Base-by-base conservation (phyloP, 2,888 invertebrate species). In the Eudasyphora cyanicolor region DNA sequence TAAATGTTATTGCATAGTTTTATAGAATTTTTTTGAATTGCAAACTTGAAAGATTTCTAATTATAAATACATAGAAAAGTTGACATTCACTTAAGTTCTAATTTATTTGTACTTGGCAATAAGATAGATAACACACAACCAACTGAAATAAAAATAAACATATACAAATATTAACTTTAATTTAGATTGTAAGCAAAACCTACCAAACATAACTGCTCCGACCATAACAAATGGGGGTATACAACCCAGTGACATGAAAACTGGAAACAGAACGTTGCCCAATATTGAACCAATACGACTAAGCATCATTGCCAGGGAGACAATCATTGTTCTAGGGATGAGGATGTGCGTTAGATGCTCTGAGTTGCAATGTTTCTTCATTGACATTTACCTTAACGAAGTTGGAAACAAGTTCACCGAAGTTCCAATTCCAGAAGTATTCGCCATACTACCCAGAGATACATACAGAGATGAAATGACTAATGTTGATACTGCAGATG, bases 211-310 rank as follows among this genome's bases (percentile, higher is more conserved):
- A 17, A 94, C 93, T 19, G 92, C 88, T 12, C 94, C 94, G 76
- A 96, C 94, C 88, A 94, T 93, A 60, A 95, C 89, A 89, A 96
- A 96, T 12, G 96, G 95, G 27, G 95, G 95, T 24, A 94, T 90
- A 88, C 96, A 96, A 45, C 95, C 95, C 29, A 93, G 91, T 84
- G 93, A 91, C 79, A 96, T 93, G 60, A 96, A 92, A 42, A 94
- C 92, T 0, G 96, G 96, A 88, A 96, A 96, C 4, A 94, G 87
- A 57, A 95, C 91, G 84, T 95, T 95, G 12, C 96, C 96, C 1
- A 93, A 88, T 69, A 95, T 93, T 12, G 96, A 95, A 21, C 96
- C 96, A 1, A 94, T 87, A 69, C 95, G 92, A 0, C 95, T 95
- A 60, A 92, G 92, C 95, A 95, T 95, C 93, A 95, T 93, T 51